These are phyloP conservation scores for Solenodon paradoxus DNA, from an alignment of 2,113 vertebrate species.

Conservation along the genomic window DNA sequence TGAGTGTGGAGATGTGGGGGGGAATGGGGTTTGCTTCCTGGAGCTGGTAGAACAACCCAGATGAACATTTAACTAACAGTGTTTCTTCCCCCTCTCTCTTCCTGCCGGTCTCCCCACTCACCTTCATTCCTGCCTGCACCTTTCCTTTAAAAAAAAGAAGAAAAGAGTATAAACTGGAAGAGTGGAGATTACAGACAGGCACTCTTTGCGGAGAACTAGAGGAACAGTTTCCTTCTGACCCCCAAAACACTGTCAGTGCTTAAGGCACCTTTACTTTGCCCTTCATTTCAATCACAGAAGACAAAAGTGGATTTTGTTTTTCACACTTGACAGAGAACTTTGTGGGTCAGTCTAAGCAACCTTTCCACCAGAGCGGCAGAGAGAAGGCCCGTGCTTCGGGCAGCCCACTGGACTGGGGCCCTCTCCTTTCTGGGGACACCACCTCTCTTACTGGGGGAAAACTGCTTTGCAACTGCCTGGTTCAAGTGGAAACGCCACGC, in stretches of 20 bases:
- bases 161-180: rapidly evolving
- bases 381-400: rapidly evolving
- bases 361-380: rapidly evolving
- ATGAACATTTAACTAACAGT: too few relatives aligned
- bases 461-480: background rate
- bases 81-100: too few relatives aligned
- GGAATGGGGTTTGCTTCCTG: too few relatives aligned
- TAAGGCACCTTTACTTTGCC: background rate
- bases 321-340: background rate
- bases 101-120: too few relatives aligned
- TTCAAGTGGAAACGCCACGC: rapidly evolving
- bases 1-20: too few relatives aligned
- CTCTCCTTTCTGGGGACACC: background rate
- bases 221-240: background rate
- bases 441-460: background rate
- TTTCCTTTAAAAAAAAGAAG: too few relatives aligned
- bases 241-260: too few relatives aligned
- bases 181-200: background rate
- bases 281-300: rapidly evolving
- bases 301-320: too few relatives aligned
- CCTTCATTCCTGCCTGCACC: too few relatives aligned
- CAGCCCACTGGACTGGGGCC: rapidly evolving
- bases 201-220: too few relatives aligned
- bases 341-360: background rate
- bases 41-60: too few relatives aligned